These are phyloP conservation scores for Spheniscus mendiculus DNA, from an alignment of 2,113 vertebrate species.

Conservation along the genomic window DNA sequence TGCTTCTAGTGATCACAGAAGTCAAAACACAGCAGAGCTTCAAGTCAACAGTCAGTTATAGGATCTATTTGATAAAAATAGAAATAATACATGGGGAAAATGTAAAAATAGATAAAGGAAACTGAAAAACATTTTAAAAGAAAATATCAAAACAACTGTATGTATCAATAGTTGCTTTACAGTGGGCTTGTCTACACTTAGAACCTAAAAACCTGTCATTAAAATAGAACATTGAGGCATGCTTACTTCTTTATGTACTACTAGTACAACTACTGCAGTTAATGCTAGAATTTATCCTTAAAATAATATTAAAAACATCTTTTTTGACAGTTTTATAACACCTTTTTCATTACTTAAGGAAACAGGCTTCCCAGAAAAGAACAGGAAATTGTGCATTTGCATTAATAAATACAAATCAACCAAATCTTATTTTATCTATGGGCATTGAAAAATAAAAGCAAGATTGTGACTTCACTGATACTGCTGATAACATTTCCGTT, in stretches of 20 bases:
- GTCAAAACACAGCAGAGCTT: not conserved
- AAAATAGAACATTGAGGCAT: not conserved
- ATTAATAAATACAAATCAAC: not conserved
- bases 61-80: not conserved
- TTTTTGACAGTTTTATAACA: not conserved
- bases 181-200: not conserved
- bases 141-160: not conserved
- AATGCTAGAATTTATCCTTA: not conserved
- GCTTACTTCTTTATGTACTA: not conserved
- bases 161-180: not conserved
- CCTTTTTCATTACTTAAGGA: not conserved
- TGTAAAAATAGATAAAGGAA: not conserved
- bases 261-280: not conserved
- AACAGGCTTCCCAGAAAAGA: not conserved
- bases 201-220: not conserved
- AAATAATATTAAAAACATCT: not conserved
- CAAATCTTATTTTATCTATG: not conserved
- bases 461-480: not conserved
- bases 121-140: not conserved
- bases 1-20: not conserved
- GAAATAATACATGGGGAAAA: not conserved
- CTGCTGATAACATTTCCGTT: not conserved
- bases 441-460: not conserved
- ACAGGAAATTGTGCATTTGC: not conserved
- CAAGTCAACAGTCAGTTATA: not conserved